A percentile compares a stretch with the other conserved stretches of the same genome.
These are phyloP conservation scores for Panulirus ornatus DNA, from an alignment of 1,140 invertebrate species.

Conservation along the genomic window DNA sequence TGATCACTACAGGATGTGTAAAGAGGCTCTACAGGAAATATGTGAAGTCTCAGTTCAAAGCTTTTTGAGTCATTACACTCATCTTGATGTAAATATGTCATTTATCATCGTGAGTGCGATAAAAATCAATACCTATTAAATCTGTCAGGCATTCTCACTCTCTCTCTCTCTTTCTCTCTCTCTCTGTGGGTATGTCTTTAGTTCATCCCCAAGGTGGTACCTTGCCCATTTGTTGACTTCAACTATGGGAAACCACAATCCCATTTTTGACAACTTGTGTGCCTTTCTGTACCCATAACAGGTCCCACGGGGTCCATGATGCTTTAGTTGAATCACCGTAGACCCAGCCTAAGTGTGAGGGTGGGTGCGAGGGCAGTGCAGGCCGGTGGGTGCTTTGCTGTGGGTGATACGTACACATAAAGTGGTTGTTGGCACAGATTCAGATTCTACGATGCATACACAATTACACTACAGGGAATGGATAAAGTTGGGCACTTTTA, in stretches of 20 bases:
- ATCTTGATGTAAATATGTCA: conserved; percentile 72
- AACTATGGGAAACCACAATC: conserved; percentile 54
- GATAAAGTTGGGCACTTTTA: no score
- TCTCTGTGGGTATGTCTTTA: conserved; percentile 47
- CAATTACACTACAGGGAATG: not conserved
- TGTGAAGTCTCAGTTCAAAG: conserved; percentile 70
- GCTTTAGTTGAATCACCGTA: conserved; percentile 65
- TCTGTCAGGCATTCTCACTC: conserved; percentile 9
- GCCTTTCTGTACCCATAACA: conserved; percentile 69
- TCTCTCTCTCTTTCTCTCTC: not conserved
- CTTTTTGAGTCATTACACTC: conserved; percentile 69
- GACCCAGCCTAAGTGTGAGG: conserved; percentile 30
- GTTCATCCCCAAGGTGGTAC: conserved; percentile 53
- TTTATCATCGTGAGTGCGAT: conserved; percentile 70
- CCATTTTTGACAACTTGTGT: conserved; percentile 73
- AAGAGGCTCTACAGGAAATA: conserved; percentile 38
- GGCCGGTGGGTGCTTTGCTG: not conserved
- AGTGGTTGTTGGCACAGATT: not conserved
- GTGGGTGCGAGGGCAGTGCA: not conserved
- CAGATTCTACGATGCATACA: not conserved
- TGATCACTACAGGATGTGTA: conserved; percentile 60
- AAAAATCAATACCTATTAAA: conserved; percentile 59
- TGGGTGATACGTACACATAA: not conserved
- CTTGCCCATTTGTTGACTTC: conserved; percentile 50
- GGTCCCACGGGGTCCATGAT: conserved; percentile 46